These are phyloP conservation scores for Anagyrus pseudococci DNA, from an alignment of 2,888 invertebrate species.

Conservation along the genomic window DNA sequence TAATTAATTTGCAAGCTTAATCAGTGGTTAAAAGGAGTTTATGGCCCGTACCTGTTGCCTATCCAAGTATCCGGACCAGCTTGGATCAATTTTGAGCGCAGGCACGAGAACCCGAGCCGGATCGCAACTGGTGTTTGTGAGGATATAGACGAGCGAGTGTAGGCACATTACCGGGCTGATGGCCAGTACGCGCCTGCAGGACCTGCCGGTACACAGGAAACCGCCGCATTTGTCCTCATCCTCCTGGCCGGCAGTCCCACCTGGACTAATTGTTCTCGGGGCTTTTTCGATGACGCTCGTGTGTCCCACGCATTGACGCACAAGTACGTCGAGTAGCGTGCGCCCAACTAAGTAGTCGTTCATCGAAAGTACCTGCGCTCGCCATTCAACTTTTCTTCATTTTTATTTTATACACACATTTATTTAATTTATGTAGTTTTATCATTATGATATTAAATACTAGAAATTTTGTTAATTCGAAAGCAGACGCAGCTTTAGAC, in stretches of 20 bases:
- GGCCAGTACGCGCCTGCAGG: constrained; percentile 63
- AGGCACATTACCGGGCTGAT: constrained; percentile 66
- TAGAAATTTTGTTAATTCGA: too few species aligned
- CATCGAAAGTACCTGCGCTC: constrained; percentile 73
- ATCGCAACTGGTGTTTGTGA: constrained; percentile 71
- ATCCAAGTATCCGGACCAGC: constrained; percentile 79
- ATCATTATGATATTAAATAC: too few species aligned
- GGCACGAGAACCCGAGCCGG: constrained; percentile 67
- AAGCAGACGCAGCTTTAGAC: too few species aligned
- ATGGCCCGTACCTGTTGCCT: constrained; percentile 72
- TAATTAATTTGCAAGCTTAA: background rate
- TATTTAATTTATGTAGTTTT: too few species aligned
- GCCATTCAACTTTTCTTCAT: background rate
- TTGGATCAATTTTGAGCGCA: constrained; percentile 68
- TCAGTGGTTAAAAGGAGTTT: background rate
- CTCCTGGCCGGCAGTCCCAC: constrained; percentile 25
- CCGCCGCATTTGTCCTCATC: constrained; percentile 66
- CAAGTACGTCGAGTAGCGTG: constrained; percentile 51
- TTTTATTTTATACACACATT: too few species aligned
- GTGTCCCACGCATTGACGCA: constrained; percentile 43
- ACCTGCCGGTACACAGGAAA: constrained; percentile 76
- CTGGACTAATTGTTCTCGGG: background rate
- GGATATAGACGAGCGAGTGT: constrained; percentile 70
- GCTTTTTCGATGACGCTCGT: background rate
- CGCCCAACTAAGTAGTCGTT: constrained; percentile 71